Evolutionary conservation across 1,140 invertebrate genomes (phyloP).

Genomic region (Tetranychus urticae): DNA sequence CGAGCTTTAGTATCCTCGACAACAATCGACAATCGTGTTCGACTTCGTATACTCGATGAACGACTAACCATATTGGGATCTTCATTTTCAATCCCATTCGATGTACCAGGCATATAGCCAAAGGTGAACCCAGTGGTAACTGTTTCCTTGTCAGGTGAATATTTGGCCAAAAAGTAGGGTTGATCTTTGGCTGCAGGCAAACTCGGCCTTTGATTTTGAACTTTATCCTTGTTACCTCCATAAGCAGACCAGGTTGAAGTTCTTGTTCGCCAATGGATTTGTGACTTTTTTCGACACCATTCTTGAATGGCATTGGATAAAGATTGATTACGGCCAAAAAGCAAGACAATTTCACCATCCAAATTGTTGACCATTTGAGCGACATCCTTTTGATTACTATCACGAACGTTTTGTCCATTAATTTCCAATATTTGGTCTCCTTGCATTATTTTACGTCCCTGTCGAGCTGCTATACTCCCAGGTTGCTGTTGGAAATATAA

Average conservation of each 20-base stretch:
- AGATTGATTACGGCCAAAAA: slow-evolving; percentile 14
- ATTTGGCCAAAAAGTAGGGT: background rate
- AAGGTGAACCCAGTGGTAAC: background rate
- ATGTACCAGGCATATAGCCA: background rate
- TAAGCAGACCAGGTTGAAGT: slow-evolving; percentile 17
- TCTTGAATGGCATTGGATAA: slow-evolving; percentile 14
- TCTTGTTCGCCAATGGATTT: slow-evolving; percentile 13
- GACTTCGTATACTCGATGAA: slow-evolving; percentile 3
- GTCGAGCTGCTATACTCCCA: slow-evolving; percentile 14
- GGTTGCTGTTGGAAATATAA: slow-evolving; percentile 11
- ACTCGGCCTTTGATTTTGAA: slow-evolving; percentile 15
- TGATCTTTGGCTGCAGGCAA: slow-evolving; percentile 6
- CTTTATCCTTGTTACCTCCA: slow-evolving; percentile 15
- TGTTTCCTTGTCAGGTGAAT: background rate
- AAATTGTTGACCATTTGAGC: slow-evolving; percentile 12
- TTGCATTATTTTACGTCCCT: slow-evolving; percentile 13
- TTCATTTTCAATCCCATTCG: background rate
- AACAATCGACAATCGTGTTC: slow-evolving; percentile 3
- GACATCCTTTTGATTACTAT: slow-evolving; percentile 16
- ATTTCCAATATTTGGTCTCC: slow-evolving; percentile 17
- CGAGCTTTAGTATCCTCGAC: slow-evolving; percentile 7
- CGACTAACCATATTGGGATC: background rate
- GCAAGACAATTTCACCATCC: slow-evolving; percentile 15
- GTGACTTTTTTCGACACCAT: slow-evolving; percentile 15
- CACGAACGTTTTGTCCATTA: slow-evolving; percentile 15